These are phyloP conservation scores for Bovichtus variegatus DNA, from an alignment of 2,797 vertebrate species.

Conservation along the genomic window DNA sequence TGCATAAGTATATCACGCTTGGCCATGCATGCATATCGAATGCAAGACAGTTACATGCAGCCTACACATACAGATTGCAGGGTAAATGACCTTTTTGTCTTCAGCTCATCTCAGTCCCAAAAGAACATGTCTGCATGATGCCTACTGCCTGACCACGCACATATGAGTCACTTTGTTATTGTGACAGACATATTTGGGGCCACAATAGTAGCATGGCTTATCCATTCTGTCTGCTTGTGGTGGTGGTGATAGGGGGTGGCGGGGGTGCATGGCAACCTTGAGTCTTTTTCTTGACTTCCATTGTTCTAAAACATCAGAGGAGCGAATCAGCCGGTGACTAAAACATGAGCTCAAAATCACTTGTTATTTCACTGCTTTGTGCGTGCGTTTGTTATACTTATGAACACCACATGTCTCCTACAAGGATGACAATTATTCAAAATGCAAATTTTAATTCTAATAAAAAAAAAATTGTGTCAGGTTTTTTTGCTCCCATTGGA, in stretches of 20 bases:
- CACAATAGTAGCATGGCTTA: conserved; percentile 49
- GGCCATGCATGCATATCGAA: conserved; percentile 44
- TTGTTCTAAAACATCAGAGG: conserved; percentile 80
- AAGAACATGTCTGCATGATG: neutral
- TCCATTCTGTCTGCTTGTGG: conserved; percentile 29
- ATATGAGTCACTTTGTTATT: conserved; percentile 57
- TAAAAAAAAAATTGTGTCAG: too few species aligned
- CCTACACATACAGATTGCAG: neutral
- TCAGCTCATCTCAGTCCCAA: neutral
- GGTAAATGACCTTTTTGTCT: neutral
- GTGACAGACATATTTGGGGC: conserved; percentile 44
- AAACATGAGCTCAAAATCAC: conserved; percentile 59
- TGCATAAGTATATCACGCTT: conserved; percentile 71
- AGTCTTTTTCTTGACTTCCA: conserved; percentile 73
- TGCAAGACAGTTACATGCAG: neutral
- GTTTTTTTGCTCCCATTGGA: neutral
- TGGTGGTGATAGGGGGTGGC: neutral
- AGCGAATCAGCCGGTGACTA: conserved; percentile 52
- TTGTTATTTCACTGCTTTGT: conserved; percentile 67
- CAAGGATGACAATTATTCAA: neutral
- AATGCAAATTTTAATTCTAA: too few species aligned
- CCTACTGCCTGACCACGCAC: conserved; percentile 13
- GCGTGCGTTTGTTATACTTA: conserved; percentile 37
- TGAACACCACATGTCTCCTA: neutral
- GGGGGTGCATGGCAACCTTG: conserved; percentile 63